Percentiles rank a stretch among this genome's conserved stretches.
phyloP scores from a whole-genome alignment of 2,888 invertebrate species.

The Alloscopus bannaensis region DNA sequence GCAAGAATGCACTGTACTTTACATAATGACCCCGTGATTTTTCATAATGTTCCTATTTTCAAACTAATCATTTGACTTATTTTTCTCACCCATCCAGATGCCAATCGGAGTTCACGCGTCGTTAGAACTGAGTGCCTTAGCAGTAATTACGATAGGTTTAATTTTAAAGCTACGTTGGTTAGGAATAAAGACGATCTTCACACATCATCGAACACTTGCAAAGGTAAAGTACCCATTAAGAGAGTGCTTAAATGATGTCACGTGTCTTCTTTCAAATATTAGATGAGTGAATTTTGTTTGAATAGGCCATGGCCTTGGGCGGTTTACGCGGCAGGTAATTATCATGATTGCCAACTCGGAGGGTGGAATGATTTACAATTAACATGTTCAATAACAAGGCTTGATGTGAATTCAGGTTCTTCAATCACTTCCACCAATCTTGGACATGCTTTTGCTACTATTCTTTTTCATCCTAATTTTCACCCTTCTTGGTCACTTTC shows the following conservation, averaged over 20 bases:
- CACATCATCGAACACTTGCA: conserved; percentile 89
- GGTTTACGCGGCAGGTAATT: conserved; percentile 75
- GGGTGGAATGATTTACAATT: too few relatives aligned
- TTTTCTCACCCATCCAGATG: conserved; percentile 80
- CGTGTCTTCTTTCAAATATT: too few relatives aligned
- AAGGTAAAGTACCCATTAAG: conserved; percentile 82
- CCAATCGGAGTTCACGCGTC: conserved; percentile 89
- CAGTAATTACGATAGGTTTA: conserved; percentile 86
- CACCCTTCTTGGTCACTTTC: conserved; percentile 86
- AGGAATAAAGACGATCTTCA: conserved; percentile 87
- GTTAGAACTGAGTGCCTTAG: conserved; percentile 85
- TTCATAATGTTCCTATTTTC: neutral
- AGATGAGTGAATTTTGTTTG: too few relatives aligned
- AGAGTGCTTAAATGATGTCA: too few relatives aligned
- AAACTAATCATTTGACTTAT: conserved; percentile 26
- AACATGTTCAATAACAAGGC: conserved; percentile 19
- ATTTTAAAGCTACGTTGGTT: conserved; percentile 90
- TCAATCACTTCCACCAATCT: conserved; percentile 89
- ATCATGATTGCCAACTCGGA: too few relatives aligned
- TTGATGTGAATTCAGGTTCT: conserved; percentile 81
- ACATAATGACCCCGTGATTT: too few relatives aligned
- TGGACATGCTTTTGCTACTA: conserved; percentile 90
- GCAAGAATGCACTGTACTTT: conserved; percentile 75
- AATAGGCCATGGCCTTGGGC: too few relatives aligned
- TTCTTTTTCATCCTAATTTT: conserved; percentile 91